Evolutionary conservation across 1,140 invertebrate genomes (phyloP).

Genomic region (Drosophila aff.): DNA sequence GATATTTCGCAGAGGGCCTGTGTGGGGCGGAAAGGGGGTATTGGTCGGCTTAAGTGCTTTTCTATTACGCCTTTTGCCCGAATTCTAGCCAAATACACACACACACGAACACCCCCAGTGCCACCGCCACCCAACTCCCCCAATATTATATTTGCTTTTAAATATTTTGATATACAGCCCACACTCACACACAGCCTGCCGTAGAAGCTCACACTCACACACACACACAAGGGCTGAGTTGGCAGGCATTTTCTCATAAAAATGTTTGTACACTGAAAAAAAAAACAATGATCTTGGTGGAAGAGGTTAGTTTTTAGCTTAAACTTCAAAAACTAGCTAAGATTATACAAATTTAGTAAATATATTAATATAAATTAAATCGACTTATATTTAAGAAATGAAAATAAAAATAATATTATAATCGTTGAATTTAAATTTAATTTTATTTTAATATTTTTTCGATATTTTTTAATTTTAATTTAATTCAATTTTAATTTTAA

Average conservation of each 20-base stretch:
- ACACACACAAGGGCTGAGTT: slow-evolving; percentile 26
- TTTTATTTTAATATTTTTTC: background rate
- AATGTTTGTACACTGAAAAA: slow-evolving; percentile 58
- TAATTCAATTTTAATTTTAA: no score
- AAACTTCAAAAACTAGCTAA: no score
- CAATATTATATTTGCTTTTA: slow-evolving; percentile 84
- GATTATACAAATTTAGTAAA: background rate
- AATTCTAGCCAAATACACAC: slow-evolving; percentile 28
- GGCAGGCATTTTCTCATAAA: slow-evolving; percentile 82
- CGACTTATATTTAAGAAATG: background rate
- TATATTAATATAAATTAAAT: background rate
- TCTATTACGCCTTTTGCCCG: slow-evolving; percentile 71
- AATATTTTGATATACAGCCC: slow-evolving; percentile 84
- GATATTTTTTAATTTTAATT: no score
- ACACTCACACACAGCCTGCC: slow-evolving; percentile 17
- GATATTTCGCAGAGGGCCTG: slow-evolving; percentile 55
- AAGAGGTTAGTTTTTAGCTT: background rate
- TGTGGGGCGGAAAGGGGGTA: slow-evolving; percentile 27
- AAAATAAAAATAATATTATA: no score
- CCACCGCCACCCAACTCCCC: slow-evolving; percentile 42
- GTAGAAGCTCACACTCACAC: slow-evolving; percentile 18
- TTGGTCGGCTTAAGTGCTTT: slow-evolving; percentile 76
- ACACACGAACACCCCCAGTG: slow-evolving; percentile 29
- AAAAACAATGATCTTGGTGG: background rate
- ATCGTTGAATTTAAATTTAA: fast-evolving